phyloP scores from a whole-genome alignment of 2,888 invertebrate species.

The Oxyteleia sp. region DNA sequence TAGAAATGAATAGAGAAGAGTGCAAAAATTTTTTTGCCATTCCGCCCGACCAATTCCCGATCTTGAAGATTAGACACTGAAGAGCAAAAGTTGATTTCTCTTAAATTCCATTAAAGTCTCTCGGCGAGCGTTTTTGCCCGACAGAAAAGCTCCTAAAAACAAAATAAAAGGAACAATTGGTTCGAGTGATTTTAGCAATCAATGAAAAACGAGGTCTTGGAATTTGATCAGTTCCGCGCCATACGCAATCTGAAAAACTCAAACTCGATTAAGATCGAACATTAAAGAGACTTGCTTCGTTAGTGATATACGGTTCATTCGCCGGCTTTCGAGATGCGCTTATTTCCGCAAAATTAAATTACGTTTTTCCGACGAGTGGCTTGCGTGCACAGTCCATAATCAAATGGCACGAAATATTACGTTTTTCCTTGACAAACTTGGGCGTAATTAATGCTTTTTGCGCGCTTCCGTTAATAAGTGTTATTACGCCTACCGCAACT shows the following conservation, averaged over 20 bases:
- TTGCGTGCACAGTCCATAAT: conserved; percentile 36
- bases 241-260: conserved; percentile 44
- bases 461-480: conserved; percentile 23
- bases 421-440: conserved; percentile 50
- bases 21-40: neutral
- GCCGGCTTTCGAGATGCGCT: conserved; percentile 37
- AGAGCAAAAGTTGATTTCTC: conserved; percentile 21
- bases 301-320: conserved; percentile 57
- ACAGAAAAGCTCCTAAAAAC: conserved; percentile 5
- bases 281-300: conserved; percentile 61
- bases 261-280: conserved; percentile 60
- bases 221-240: conserved; percentile 45
- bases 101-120: conserved; percentile 33
- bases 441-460: conserved; percentile 31
- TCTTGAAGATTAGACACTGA: conserved; percentile 10
- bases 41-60: neutral
- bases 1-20: neutral
- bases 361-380: conserved; percentile 29
- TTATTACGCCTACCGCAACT: conserved; percentile 30
- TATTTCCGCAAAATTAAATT: conserved; percentile 54
- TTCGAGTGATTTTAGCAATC: conserved; percentile 34
- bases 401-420: conserved; percentile 46
- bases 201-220: conserved; percentile 50
- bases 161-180: conserved; percentile 43
- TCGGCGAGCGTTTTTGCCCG: neutral